Evolutionary conservation across 2,113 vertebrate genomes (phyloP).

Genomic region (Pterocles orientalis): DNA sequence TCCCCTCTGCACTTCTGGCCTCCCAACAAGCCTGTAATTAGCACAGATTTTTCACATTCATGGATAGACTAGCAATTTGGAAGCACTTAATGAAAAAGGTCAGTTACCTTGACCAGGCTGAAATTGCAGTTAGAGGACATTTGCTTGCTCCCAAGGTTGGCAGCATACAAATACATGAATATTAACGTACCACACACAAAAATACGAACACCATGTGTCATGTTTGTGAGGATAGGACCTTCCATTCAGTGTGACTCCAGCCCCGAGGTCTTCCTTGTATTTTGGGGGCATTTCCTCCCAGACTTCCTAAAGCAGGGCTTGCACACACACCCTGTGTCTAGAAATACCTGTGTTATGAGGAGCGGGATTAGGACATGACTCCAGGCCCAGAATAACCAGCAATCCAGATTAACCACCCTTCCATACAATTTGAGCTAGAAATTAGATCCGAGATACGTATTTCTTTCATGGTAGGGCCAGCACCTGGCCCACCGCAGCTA

Average conservation of each 20-base stretch:
- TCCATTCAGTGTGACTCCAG: neutral
- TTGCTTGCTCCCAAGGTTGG: conserved; percentile 23
- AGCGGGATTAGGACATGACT: neutral
- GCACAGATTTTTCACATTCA: conserved; percentile 71
- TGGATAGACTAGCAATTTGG: conserved; percentile 72
- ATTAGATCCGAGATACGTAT: rapidly evolving
- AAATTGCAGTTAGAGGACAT: conserved; percentile 74
- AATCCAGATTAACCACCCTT: neutral
- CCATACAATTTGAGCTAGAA: neutral
- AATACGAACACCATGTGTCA: neutral
- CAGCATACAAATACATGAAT: conserved; percentile 60
- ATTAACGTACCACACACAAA: conserved; percentile 11
- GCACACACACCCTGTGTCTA: neutral
- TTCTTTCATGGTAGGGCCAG: neutral
- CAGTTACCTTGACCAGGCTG: conserved; percentile 78
- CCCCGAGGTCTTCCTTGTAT: rapidly evolving
- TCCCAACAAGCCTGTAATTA: conserved; percentile 71
- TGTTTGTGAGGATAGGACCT: neutral
- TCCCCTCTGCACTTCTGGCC: conserved; percentile 65
- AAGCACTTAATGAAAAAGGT: conserved; percentile 78
- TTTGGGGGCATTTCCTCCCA: neutral
- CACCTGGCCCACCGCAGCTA: neutral
- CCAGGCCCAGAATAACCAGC: neutral
- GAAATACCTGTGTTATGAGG: neutral
- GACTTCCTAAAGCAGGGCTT: neutral